These are phyloP conservation scores for Peromyscus eremicus DNA, from an alignment of 2,797 vertebrate genomes.

Conservation along the genomic window DNA sequence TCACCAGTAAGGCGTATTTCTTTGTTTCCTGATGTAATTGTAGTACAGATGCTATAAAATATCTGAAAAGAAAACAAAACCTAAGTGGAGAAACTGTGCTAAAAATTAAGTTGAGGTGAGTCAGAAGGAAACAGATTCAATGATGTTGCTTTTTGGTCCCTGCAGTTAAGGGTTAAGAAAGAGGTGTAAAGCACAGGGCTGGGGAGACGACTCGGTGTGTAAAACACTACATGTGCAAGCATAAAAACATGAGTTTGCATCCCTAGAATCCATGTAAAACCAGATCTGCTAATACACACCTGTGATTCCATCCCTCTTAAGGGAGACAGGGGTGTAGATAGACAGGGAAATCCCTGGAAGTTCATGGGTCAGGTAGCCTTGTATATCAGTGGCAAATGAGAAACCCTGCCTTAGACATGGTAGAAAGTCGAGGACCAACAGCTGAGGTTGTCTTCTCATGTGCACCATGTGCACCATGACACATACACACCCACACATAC, in stretches of 20 bases:
- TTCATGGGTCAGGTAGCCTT: background rate
- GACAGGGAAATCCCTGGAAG: background rate
- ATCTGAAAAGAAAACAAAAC: conserved; percentile 47
- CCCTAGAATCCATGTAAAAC: background rate
- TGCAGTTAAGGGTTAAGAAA: conserved; percentile 66
- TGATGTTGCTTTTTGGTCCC: background rate
- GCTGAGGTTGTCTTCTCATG: background rate
- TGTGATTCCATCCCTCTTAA: background rate
- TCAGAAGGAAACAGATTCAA: conserved; percentile 56
- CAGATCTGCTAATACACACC: background rate
- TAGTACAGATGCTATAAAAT: conserved; percentile 79
- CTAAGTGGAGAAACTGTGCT: conserved; percentile 16
- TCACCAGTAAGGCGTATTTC: conserved; percentile 86
- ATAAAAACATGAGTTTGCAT: background rate
- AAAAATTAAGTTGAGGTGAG: conserved; percentile 62
- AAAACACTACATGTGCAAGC: background rate
- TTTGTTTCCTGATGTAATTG: conserved; percentile 84
- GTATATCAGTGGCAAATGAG: background rate
- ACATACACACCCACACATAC: background rate
- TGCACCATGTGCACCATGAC: background rate
- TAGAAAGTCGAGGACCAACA: background rate
- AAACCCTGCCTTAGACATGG: background rate
- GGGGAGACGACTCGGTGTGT: background rate
- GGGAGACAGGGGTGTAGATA: background rate
- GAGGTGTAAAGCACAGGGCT: background rate